These are phyloP conservation scores for Cichlasoma orientale DNA, from an alignment of 2,797 vertebrate genomes.

Conservation along the genomic window DNA sequence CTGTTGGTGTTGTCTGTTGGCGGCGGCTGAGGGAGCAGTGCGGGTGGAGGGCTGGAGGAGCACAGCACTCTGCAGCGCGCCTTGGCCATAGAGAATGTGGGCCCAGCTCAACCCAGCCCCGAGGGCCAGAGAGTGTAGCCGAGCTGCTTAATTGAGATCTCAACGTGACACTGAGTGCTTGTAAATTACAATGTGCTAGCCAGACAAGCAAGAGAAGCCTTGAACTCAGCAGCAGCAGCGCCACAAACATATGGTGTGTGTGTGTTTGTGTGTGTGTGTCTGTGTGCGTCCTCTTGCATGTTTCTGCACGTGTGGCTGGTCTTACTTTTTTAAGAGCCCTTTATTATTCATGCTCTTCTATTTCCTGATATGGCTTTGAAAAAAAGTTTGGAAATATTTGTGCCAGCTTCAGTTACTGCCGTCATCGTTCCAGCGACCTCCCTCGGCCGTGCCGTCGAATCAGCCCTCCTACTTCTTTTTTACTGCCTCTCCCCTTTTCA, in stretches of 20 bases:
- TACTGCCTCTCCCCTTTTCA: conserved; percentile 9
- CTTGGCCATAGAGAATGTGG: conserved; percentile 61
- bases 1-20: conserved; percentile 77
- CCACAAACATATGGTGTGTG: conserved; percentile 54
- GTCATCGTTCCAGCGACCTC: background rate
- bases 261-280: conserved; percentile 8
- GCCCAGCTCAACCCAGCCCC: conserved; percentile 62
- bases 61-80: conserved; percentile 53
- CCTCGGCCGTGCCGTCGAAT: conserved; percentile 8
- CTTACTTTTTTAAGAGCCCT: conserved; percentile 4
- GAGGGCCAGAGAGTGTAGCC: conserved; percentile 60
- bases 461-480: conserved; percentile 10
- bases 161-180: conserved; percentile 80
- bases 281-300: conserved; percentile 5
- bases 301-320: conserved; percentile 8
- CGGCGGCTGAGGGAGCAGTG: conserved; percentile 34
- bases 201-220: conserved; percentile 71
- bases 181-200: conserved; percentile 82
- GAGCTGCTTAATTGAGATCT: conserved; percentile 83
- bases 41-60: conserved; percentile 54
- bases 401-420: background rate
- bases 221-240: conserved; percentile 63
- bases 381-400: conserved; percentile 4
- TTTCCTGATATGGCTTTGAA: conserved; percentile 17
- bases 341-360: conserved; percentile 1